phyloP scores from a whole-genome alignment of 2,113 vertebrate genomes.

The Picathartes gymnocephalus region DNA sequence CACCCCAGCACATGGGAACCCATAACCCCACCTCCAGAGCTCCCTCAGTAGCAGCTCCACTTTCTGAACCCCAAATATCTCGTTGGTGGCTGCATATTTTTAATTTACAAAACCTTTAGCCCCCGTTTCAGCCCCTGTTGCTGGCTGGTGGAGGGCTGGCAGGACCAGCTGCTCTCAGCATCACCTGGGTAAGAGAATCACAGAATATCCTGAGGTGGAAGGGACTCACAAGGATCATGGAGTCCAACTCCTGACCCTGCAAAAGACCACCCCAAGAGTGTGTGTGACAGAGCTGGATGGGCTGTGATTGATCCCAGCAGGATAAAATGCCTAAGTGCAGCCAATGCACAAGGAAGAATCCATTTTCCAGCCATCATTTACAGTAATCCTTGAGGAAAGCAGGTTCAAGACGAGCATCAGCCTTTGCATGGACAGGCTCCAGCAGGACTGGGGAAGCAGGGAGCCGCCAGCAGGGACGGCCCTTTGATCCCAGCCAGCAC shows the following conservation, averaged over 20 bases:
- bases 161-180: background rate
- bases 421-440: background rate
- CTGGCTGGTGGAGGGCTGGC: rapidly evolving
- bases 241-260: background rate
- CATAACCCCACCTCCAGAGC: background rate
- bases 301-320: background rate
- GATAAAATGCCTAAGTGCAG: rapidly evolving
- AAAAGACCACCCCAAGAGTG: background rate
- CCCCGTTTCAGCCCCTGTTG: rapidly evolving
- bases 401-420: background rate
- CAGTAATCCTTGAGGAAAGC: background rate
- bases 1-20: rapidly evolving
- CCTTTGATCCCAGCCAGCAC: background rate
- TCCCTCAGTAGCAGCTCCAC: background rate
- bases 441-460: background rate
- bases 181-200: background rate
- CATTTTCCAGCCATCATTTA: background rate
- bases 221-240: no score
- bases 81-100: background rate
- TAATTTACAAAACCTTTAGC: background rate
- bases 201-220: background rate
- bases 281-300: background rate
- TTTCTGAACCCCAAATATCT: background rate
- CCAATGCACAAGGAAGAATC: background rate
- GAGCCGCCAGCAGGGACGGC: background rate